Conservation (phyloP, 2,888 invertebrate species). For the Drosophila helvetica region DNA sequence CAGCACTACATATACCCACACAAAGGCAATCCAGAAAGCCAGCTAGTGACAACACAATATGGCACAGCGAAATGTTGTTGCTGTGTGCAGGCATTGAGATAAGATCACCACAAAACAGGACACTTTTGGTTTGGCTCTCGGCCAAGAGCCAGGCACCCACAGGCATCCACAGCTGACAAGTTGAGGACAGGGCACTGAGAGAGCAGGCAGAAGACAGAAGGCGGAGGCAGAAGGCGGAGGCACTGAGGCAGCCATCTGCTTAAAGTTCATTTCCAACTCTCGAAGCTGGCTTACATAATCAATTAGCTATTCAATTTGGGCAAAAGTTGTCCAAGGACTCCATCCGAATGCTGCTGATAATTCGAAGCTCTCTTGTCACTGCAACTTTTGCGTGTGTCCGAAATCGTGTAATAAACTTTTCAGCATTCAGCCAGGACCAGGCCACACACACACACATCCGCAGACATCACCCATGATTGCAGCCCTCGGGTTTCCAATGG, state of each 20-base stretch:
- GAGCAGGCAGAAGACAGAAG: constrained; percentile 3
- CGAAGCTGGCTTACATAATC: constrained; percentile 53
- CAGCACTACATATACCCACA: background rate
- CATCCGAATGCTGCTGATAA: constrained; percentile 38
- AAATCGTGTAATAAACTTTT: constrained; percentile 62
- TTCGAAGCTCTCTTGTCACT: constrained; percentile 32
- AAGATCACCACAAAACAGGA: constrained; percentile 73
- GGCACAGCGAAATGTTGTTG: constrained; percentile 50
- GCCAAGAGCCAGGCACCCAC: constrained; percentile 50
- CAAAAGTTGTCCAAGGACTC: constrained; percentile 47
- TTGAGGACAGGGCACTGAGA: constrained; percentile 25
- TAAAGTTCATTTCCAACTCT: constrained; percentile 52
- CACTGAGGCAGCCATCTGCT: constrained; percentile 41
- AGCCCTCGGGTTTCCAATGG: constrained; percentile 9
- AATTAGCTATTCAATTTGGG: constrained; percentile 74
- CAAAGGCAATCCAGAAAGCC: constrained; percentile 37
- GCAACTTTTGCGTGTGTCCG: constrained; percentile 61
- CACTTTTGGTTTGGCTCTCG: constrained; percentile 61
- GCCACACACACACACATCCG: constrained; percentile 18
- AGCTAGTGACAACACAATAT: constrained; percentile 67
- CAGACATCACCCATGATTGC: constrained; percentile 32
- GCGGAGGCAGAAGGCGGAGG: background rate
- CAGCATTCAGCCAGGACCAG: constrained; percentile 29
- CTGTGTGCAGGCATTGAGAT: constrained; percentile 62
- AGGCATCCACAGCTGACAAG: constrained; percentile 43